These are phyloP conservation scores for Lobophora halterata DNA, from an alignment of 2,888 invertebrate genomes.

Conservation along the genomic window DNA sequence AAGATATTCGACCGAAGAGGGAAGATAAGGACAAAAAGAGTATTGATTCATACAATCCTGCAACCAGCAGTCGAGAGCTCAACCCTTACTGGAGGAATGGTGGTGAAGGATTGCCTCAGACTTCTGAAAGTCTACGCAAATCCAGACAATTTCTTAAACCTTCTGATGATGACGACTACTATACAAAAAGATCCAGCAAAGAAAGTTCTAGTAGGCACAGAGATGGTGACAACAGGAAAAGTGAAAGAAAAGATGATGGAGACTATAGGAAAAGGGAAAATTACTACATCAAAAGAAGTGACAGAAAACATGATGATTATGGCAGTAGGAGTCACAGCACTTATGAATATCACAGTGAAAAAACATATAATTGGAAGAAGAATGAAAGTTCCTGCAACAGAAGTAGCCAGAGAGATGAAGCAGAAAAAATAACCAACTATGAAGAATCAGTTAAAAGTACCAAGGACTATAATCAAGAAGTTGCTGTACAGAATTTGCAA, in stretches of 20 bases:
- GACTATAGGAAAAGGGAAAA: conserved; percentile 1
- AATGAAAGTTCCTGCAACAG: conserved; percentile 25
- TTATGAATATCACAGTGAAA: conserved; percentile 23
- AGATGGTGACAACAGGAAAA: conserved; percentile 18
- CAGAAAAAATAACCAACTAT: neutral
- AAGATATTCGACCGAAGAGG: conserved; percentile 69
- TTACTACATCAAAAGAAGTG: too few relatives aligned
- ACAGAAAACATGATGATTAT: conserved; percentile 14
- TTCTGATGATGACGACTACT: conserved; percentile 52
- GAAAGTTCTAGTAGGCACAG: conserved; percentile 14
- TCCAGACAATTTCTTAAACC: conserved; percentile 66
- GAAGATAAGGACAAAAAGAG: conserved; percentile 76
- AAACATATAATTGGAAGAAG: conserved; percentile 48
- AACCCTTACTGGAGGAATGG: conserved; percentile 97
- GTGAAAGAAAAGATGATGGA: conserved; percentile 6
- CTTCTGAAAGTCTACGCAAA: conserved; percentile 56
- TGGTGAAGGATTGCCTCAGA: conserved; percentile 89
- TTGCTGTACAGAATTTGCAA: conserved; percentile 5
- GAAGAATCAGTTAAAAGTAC: conserved; percentile 2
- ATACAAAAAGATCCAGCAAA: conserved; percentile 32
- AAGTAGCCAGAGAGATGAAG: conserved; percentile 6
- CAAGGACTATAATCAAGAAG: conserved; percentile 10
- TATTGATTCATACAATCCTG: conserved; percentile 84
- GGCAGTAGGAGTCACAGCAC: conserved; percentile 22
- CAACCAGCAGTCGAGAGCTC: conserved; percentile 87